phyloP scores from a whole-genome alignment of 2,113 vertebrate species.

The Chloropsis hardwickii region DNA sequence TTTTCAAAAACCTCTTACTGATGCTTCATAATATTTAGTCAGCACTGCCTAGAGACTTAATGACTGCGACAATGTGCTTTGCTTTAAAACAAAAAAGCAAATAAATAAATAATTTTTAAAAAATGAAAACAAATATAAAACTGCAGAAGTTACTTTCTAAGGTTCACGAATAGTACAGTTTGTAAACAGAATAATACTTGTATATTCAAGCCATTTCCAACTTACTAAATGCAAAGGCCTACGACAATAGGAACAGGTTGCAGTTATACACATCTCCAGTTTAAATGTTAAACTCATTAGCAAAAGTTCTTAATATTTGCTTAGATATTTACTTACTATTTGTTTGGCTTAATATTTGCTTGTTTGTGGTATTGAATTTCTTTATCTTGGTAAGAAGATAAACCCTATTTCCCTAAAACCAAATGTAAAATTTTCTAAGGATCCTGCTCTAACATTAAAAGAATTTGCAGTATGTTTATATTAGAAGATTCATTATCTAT shows the following conservation, averaged over 20 bases:
- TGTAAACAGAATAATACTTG: not conserved
- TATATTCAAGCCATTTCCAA: not conserved
- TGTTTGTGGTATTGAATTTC: not conserved
- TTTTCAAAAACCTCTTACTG: not conserved
- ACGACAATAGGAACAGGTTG: not conserved
- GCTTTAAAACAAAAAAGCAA: not conserved
- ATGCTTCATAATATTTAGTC: not conserved
- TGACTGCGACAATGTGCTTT: not conserved
- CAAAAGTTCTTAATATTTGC: not conserved
- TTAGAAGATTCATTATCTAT: not conserved
- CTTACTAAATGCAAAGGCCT: not conserved
- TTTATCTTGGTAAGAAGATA: not conserved
- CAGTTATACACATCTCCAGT: not conserved
- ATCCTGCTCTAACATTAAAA: not conserved
- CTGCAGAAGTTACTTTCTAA: not conserved
- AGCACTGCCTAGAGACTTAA: not conserved
- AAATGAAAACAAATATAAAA: not conserved
- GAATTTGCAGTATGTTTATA: not conserved
- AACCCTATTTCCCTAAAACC: not conserved
- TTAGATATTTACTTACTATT: not conserved
- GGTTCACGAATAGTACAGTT: not conserved
- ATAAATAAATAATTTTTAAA: rapidly evolving
- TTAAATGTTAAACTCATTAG: not conserved
- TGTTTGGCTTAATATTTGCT: not conserved
- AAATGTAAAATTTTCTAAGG: not conserved